Base-by-base conservation (phyloP, 2,113 vertebrate genomes). In the Dicrurus megarhynchus region DNA sequence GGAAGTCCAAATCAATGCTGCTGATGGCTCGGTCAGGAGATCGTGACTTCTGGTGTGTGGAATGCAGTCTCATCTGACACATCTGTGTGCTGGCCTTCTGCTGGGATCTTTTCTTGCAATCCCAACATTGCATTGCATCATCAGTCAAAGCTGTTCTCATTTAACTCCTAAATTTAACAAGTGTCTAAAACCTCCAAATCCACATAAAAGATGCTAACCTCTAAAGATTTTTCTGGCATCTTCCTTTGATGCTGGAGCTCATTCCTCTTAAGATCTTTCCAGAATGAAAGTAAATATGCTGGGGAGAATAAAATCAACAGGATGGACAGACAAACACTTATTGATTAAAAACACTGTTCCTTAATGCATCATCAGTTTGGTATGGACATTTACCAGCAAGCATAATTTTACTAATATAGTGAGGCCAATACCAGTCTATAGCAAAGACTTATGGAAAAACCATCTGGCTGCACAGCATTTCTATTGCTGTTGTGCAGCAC, bases 21-120 rank as follows among this genome's bases (percentile, higher is more conserved):
- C 55, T 87, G 64, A 79, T 92, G 68, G 90, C 64, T 93, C 64
- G 20, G 65, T 81, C 65, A 87, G 71, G 71, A 87, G 60, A 84
- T 84, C 5, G 5, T 96, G 92, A 94, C 49, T 97, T 96, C 53
- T 95, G 79, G 47, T 59, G 52, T 70, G 57, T 90, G 92, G 90
- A 97, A 97, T 94, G 82, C 73, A 76, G 65, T 68, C 82, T 91
- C 81, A 89, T 96, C 84, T 64, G 50, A 95, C 89, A 94, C 94
- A 96, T 96, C 90, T 89, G 95, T 87, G 55, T 77, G 69, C 56
- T 96, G 71, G 78, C 84, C 71, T 95, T 90, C 69, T 93, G 90
- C 82, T 92, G 27, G 21, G 75, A 91, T 92, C 67, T 92, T 94
- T 94, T 90, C 91, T 78, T 92, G 92, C 94, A 96, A 67, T 93